These are phyloP conservation scores for Nansenia antarctica DNA, from an alignment of 2,113 vertebrate genomes.

Conservation along the genomic window DNA sequence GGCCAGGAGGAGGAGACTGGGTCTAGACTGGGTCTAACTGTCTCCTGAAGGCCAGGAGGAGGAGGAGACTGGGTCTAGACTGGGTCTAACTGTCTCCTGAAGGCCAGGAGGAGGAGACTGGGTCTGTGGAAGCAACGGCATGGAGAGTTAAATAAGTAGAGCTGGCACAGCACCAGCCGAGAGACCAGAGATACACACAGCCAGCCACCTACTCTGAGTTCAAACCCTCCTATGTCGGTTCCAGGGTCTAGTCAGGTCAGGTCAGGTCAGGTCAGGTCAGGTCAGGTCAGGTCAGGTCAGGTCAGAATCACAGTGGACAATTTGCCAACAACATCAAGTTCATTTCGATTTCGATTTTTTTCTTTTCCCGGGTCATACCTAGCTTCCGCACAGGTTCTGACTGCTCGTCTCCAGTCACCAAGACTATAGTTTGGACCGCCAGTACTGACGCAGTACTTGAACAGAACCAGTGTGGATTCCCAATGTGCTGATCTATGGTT, in stretches of 20 bases:
- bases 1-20: too few species aligned
- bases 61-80: too few species aligned
- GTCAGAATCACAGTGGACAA: constrained; percentile 13
- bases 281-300: not conserved
- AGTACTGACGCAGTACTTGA: not conserved
- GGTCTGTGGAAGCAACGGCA: not conserved
- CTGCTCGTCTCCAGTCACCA: too few species aligned
- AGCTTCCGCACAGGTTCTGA: not conserved
- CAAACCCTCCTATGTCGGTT: too few species aligned
- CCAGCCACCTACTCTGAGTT: too few species aligned
- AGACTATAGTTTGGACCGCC: not conserved
- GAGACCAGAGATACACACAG: too few species aligned
- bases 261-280: not conserved
- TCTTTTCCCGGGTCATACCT: constrained; percentile 15
- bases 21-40: too few species aligned
- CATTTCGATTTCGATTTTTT: constrained; percentile 9
- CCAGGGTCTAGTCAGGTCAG: too few species aligned
- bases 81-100: not conserved
- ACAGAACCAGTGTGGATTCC: not conserved
- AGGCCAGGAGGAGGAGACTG: not conserved
- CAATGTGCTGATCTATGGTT: not conserved
- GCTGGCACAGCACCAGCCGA: not conserved
- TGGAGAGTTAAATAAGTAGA: not conserved
- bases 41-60: too few species aligned
- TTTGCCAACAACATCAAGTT: constrained; percentile 52